These are phyloP conservation scores for Drosophila bocqueti DNA, from an alignment of 1,140 invertebrate species.

Conservation along the genomic window DNA sequence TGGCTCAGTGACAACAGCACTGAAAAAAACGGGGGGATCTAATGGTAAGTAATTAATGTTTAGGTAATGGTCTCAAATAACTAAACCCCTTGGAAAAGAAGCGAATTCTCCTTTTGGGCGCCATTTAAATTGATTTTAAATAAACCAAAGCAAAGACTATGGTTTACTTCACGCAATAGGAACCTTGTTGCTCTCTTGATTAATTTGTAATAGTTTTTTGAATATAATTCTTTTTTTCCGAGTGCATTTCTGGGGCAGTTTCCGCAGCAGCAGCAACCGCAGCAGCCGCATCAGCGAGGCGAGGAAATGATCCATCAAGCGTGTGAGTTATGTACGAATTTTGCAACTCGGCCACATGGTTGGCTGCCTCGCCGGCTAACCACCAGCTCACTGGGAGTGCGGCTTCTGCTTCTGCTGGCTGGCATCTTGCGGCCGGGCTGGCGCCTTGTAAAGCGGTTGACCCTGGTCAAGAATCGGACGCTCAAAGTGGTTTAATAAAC, in stretches of 20 bases:
- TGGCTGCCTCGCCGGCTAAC: slow-evolving; percentile 33
- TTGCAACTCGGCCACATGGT: slow-evolving; percentile 57
- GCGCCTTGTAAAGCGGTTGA: slow-evolving; percentile 68
- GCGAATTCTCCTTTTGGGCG: too few species aligned
- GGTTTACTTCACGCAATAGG: too few species aligned
- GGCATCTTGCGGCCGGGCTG: background rate
- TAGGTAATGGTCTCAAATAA: background rate
- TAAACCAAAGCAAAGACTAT: background rate
- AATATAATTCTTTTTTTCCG: background rate
- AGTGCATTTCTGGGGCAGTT: slow-evolving; percentile 40
- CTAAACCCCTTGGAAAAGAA: too few species aligned
- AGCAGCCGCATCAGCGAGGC: slow-evolving; percentile 39
- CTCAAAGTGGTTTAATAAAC: slow-evolving; percentile 80
- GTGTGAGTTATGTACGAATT: slow-evolving; percentile 73
- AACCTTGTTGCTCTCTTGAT: too few species aligned
- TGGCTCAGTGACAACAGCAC: slow-evolving; percentile 19
- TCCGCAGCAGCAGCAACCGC: slow-evolving; percentile 43
- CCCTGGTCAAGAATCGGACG: slow-evolving; percentile 78
- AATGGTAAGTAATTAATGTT: background rate
- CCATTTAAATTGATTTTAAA: background rate
- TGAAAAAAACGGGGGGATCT: background rate
- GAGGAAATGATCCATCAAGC: slow-evolving; percentile 78
- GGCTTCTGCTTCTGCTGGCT: slow-evolving; percentile 10
- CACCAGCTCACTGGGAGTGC: slow-evolving; percentile 1
- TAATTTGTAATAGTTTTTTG: too few species aligned